These are phyloP conservation scores for Myathropa florea DNA, from an alignment of 2,888 invertebrate genomes.

Conservation along the genomic window DNA sequence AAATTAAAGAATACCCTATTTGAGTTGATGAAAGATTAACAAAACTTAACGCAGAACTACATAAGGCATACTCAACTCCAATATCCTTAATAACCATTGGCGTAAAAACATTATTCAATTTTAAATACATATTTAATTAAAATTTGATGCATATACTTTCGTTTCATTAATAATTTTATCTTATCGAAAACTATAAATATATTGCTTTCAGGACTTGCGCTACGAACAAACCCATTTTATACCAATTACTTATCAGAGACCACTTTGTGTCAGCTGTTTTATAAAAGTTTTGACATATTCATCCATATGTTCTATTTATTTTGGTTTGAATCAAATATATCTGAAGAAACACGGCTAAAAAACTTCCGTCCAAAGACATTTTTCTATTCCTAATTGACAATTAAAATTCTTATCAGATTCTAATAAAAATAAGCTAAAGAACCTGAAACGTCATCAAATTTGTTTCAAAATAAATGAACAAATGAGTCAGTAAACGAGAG, in stretches of 20 bases:
- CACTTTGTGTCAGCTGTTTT: slow-evolving; percentile 13
- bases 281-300: slow-evolving; percentile 11
- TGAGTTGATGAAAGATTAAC: too few species aligned
- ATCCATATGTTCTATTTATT: slow-evolving; percentile 30
- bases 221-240: slow-evolving; percentile 8
- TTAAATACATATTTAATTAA: too few species aligned
- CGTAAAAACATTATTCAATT: too few species aligned
- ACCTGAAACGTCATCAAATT: neutral
- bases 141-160: too few species aligned
- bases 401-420: neutral
- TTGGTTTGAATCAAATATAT: slow-evolving; percentile 7
- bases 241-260: slow-evolving; percentile 53
- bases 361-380: neutral
- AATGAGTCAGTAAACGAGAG: neutral
- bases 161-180: too few species aligned
- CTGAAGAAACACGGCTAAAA: neutral
- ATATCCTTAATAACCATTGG: too few species aligned
- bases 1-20: too few species aligned
- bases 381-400: neutral
- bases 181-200: neutral
- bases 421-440: neutral
- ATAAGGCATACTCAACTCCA: too few species aligned
- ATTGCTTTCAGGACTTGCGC: neutral
- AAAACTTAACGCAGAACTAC: too few species aligned
- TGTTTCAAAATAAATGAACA: neutral